Evolutionary conservation across 2,113 vertebrate species (phyloP), one percentile per base, ranked within the genome.

Genomic region (Microtus ochrogaster): DNA sequence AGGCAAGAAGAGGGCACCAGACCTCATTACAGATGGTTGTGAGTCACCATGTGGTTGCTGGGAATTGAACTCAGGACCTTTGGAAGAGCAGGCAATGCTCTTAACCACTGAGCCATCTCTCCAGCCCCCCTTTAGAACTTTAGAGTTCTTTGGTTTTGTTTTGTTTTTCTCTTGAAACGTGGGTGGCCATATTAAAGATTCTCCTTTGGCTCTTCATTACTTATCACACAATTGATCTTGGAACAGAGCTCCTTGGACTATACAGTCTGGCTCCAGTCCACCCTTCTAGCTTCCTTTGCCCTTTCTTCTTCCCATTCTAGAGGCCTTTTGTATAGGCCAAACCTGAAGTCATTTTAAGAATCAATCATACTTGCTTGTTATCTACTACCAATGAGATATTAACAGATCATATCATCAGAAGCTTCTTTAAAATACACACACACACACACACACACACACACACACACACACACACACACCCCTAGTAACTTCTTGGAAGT

Each of bases 131-230:
- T 33, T 68, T 33, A 33, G 30, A 33, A 68, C 30, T 68, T 33
- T 6, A 33, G 11, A 41, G 36, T 41, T 58, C 30, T 66, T 73
- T 36, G 8, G 19, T 16, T 68, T 61, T 16, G 19, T 36, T 39
- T 63, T 73, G 13, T 55, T 76, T 94, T 91, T 82, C 70, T 83
- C 58, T n/a, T 85, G 36, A 86, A 94, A 72, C 44, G 78, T 85
- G 52, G 2, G 39, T 65, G 41, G 14, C 58, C 63, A 72, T 68
- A 36, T 73, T 87, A 87, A 95, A 84, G 66, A 47, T 84, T 95
- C 10, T 70, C 77, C 49, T 91, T 91, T 74, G 17, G 16, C n/a
- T 79, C 10, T 72, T 3, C 19, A 0, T 66, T 87, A 21, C 41
- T 44, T 49, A 17, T 2, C 28, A 30, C 13, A 39, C 19, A 93